These are phyloP conservation scores for Apamea sordens DNA, from an alignment of 2,888 invertebrate genomes.

Conservation along the genomic window DNA sequence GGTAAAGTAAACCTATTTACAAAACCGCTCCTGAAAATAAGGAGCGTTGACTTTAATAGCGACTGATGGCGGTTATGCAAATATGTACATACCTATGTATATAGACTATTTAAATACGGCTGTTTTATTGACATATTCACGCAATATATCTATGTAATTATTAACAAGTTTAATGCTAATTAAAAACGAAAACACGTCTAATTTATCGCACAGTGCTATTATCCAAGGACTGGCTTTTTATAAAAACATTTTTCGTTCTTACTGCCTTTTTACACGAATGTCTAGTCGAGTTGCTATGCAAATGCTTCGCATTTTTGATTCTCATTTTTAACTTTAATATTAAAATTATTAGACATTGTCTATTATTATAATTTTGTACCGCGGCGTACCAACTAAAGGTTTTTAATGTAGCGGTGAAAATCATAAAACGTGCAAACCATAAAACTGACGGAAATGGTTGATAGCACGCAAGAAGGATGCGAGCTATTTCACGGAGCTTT, in stretches of 20 bases:
- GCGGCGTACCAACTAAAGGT: conserved; percentile 68
- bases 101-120: background rate
- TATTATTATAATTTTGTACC: conserved; percentile 61
- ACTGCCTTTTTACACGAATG: conserved; percentile 46
- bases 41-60: conserved; percentile 12
- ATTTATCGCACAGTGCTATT: conserved; percentile 24
- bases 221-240: conserved; percentile 30
- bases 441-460: conserved; percentile 80
- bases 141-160: conserved; percentile 21
- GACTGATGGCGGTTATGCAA: conserved; percentile 17
- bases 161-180: conserved; percentile 43
- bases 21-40: conserved; percentile 23
- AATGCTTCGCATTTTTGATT: conserved; percentile 12
- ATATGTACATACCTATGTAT: conserved; percentile 5
- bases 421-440: conserved; percentile 82
- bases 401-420: conserved; percentile 78
- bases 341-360: conserved; percentile 58
- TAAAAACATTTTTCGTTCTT: conserved; percentile 17
- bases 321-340: conserved; percentile 57
- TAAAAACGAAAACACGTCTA: conserved; percentile 43
- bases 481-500: conserved; percentile 75
- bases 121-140: conserved; percentile 20
- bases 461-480: conserved; percentile 83
- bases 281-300: conserved; percentile 29
- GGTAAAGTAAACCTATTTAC: conserved; percentile 42